phyloP scores from a whole-genome alignment of 2,113 vertebrate species.

The Oryzias javanicus region DNA sequence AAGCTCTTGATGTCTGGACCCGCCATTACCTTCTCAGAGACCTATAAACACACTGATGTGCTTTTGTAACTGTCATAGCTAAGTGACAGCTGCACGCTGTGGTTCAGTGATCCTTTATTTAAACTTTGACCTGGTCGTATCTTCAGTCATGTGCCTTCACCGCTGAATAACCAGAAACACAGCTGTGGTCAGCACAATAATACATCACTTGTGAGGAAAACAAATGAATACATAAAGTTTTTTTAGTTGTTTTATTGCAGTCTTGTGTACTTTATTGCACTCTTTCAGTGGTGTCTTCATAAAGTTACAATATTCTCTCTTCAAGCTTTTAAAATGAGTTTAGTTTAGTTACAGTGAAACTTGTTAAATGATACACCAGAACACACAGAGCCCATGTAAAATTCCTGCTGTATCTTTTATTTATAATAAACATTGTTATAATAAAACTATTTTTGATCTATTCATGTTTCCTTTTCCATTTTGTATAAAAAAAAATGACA shows the following conservation, averaged over 20 bases:
- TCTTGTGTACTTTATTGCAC: not conserved
- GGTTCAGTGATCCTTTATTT: not conserved
- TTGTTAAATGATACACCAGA: not conserved
- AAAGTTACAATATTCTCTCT: not conserved
- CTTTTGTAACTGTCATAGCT: not conserved
- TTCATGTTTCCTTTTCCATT: not conserved
- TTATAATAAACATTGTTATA: conserved; percentile 2
- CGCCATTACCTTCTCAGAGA: not conserved
- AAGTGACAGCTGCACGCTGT: not conserved
- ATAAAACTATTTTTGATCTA: conserved; percentile 28
- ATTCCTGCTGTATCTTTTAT: not conserved
- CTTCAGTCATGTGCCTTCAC: conserved; percentile 28
- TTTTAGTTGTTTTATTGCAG: not conserved
- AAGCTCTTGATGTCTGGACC: not conserved
- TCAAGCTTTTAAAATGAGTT: not conserved
- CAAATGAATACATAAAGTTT: not conserved
- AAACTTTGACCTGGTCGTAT: conserved; percentile 30
- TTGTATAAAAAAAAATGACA: not conserved
- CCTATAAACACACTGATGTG: not conserved
- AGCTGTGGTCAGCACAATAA: conserved; percentile 38
- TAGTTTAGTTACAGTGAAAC: not conserved
- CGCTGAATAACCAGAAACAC: conserved; percentile 20
- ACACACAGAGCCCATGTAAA: not conserved
- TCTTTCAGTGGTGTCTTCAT: not conserved
- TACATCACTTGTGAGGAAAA: conserved; percentile 20